Evolutionary conservation across 2,797 vertebrate genomes (phyloP), one percentile per base, ranked within the genome.

Genomic region (Phoxinus dragarum): DNA sequence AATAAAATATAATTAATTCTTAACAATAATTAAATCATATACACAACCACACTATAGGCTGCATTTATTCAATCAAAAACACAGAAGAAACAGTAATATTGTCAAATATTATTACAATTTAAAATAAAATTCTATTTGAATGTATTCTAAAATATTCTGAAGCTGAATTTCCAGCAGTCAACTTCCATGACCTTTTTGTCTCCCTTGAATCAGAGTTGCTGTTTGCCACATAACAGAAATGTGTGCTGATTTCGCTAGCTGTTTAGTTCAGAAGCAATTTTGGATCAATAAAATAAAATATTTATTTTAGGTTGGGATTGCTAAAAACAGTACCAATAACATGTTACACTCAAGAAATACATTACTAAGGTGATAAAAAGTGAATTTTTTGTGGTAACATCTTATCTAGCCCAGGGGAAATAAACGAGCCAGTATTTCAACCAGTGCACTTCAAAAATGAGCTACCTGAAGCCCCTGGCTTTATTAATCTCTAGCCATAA

Each of bases 401-500:
- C 49, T 16, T 40, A 21, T 38, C 66, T 36, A 34, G 27, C 44
- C 27, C 52, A 47, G 21, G 31, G 12, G 21, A 40, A 56, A 76
- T 19, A 61, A 77, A 38, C 11, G 1, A 77, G 54, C 12, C 36
- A 59, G 4, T 8, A 77, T 23, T 56, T 34, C 11, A 54, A 54
- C 49, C 3, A 0, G 6, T 38, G 31, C 49, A 56, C 19, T 56
- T 76, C 19, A 76, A 54, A 56, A 76, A 16, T 38, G 1, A 76
- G 49, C 0, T 78, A n/a, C 23, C 8, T 42, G 36, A 78, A 61
- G 14, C 75, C 23, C 36, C 36, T 75, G 47, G 44, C 31, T 59
- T 40, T 27, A 17, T 77, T 40, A 23, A 40, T 77, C 34, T 77
- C 11, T 40, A 27, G 49, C 73, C 54, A 75, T 59, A 77, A 77